phyloP scores from a whole-genome alignment of 2,888 invertebrate species.

The Beris chalybata region DNA sequence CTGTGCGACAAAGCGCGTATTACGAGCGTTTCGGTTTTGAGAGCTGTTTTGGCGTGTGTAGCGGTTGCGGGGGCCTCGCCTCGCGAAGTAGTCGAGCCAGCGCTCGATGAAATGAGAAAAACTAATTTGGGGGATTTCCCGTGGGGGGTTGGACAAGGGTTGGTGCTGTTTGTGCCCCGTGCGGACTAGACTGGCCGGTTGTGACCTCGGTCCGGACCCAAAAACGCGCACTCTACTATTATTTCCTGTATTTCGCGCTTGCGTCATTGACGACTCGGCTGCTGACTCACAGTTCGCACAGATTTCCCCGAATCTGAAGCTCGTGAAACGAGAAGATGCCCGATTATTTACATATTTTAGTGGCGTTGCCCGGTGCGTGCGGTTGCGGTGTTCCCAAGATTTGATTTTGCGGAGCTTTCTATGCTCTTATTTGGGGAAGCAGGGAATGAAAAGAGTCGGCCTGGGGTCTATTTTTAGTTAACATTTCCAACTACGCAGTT shows the following conservation, averaged over 20 bases:
- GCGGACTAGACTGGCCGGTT: neutral
- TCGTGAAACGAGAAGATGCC: neutral
- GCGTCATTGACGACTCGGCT: conserved; percentile 13
- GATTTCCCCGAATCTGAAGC: conserved; percentile 6
- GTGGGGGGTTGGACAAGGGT: neutral
- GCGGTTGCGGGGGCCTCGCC: neutral
- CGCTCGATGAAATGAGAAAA: neutral
- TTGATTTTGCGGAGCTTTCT: neutral
- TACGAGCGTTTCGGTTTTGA: neutral
- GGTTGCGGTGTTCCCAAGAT: neutral
- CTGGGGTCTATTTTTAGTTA: too few relatives aligned
- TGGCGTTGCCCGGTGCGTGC: neutral
- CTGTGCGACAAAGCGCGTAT: conserved; percentile 29
- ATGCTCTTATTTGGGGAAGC: neutral
- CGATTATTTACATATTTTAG: conserved; percentile 9
- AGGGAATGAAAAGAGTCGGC: neutral
- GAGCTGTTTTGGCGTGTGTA: too few relatives aligned
- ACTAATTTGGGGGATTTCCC: neutral
- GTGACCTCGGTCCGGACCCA: neutral
- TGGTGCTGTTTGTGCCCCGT: neutral
- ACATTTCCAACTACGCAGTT: too few relatives aligned
- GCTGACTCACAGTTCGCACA: conserved; percentile 18
- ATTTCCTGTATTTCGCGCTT: conserved; percentile 21
- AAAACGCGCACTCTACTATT: neutral
- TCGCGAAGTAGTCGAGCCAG: neutral